Base-by-base conservation (phyloP, 1,140 invertebrate genomes). In the Rhagoletis zephyria region DNA sequence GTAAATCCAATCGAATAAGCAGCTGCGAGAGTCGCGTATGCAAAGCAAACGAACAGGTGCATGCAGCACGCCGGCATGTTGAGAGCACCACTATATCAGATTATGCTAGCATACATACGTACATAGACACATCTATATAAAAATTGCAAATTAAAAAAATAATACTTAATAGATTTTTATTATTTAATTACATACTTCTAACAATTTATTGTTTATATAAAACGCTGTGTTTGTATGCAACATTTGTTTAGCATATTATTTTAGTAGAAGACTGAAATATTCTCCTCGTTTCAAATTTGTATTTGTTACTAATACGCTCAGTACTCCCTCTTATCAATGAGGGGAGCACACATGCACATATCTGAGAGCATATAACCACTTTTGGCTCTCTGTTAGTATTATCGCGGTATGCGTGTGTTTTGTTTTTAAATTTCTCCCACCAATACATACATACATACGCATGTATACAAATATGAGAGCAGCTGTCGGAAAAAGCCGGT, bases 1-100 rank as follows among this genome's bases (percentile, higher is more conserved):
- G 30, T 14, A 81, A 77, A 81, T 81, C 74, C 74, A 59, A 81
- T 19, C 74, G 74, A 81, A 81, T 81, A 51, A 81, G 74, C 74
- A 81, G 74, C 74, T 81, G 74, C 48, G 74, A 81, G 74, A 81
- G 74, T 81, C 12, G 74, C n/a, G n/a, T 81, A 81, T 81, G 74
- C 74, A 81, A 81, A 81, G 48, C 48, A n/a, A 3, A 5, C 74
- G 74, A 81, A 56, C 16, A 81, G 74, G 74, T 81, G 74, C 45
- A 63, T 7, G 4, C n/a, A 7, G 48, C 56, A 9, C 10, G 48
- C 30, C 30, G 30, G 30, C 30, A 56, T 56, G n/a, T 81, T 56
- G n/a, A 81, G 74, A 59, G 74, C 61, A 63, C 74, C 4, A 19
- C 16, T 14, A 40, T 4, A 51, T 19, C 16, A 77, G 74, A 12